phyloP scores from a whole-genome alignment of 2,888 invertebrate genomes.

The Erpobdella octoculata region DNA sequence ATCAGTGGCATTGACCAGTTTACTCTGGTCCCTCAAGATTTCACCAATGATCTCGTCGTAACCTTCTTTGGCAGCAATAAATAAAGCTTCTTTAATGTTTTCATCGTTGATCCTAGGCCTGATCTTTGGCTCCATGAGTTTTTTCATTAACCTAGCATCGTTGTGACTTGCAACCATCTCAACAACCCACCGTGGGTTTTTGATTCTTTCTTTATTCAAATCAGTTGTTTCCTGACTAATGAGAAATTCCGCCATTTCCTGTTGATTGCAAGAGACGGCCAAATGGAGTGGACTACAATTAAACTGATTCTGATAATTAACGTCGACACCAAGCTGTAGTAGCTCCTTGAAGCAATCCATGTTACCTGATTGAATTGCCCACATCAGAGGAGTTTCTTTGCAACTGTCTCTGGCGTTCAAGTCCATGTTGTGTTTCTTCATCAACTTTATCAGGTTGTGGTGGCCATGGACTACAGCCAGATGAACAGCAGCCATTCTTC shows the following conservation, averaged over 20 bases:
- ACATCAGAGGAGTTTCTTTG: constrained; percentile 23
- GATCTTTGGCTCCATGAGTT: constrained; percentile 8
- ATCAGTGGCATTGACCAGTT: constrained; percentile 20
- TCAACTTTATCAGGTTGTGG: background rate
- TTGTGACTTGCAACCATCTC: constrained; percentile 25
- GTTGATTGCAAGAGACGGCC: background rate
- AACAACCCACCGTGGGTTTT: constrained; percentile 27
- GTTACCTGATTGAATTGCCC: constrained; percentile 11
- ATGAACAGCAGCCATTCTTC: constrained; percentile 19
- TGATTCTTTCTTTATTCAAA: constrained; percentile 28
- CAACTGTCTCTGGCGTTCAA: constrained; percentile 10
- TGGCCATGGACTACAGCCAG: constrained; percentile 22
- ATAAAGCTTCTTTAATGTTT: constrained; percentile 18
- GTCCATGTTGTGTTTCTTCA: background rate
- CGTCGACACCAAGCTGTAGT: background rate
- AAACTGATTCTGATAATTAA: background rate
- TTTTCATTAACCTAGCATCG: constrained; percentile 15
- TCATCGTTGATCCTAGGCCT: constrained; percentile 13
- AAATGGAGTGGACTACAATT: constrained; percentile 15
- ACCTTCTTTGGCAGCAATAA: constrained; percentile 25
- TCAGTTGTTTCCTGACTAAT: constrained; percentile 10
- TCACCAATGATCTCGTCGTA: constrained; percentile 19
- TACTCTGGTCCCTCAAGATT: constrained; percentile 14
- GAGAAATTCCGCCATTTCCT: constrained; percentile 12
- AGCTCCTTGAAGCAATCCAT: constrained; percentile 6